phyloP scores from a whole-genome alignment of 2,797 vertebrate species.

The Apogon talboti region DNA sequence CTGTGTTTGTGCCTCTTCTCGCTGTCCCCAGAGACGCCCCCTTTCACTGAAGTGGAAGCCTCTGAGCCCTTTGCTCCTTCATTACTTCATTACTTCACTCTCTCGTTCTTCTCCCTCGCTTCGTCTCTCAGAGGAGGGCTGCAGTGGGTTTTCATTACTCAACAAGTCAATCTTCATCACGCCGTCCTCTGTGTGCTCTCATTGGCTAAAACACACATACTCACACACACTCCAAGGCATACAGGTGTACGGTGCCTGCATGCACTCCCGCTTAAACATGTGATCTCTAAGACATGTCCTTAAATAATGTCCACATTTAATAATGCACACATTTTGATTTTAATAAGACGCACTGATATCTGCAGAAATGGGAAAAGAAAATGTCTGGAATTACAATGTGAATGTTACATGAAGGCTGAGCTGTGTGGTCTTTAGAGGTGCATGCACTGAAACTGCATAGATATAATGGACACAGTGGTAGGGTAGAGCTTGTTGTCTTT shows the following conservation, averaged over 20 bases:
- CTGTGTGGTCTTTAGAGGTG: not conserved
- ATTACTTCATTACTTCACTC: conserved; percentile 69
- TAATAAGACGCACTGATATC: not conserved
- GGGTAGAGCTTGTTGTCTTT: conserved; percentile 24
- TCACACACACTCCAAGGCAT: conserved; percentile 15
- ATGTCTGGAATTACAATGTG: not conserved
- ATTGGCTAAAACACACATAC: conserved; percentile 40
- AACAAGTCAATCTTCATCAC: conserved; percentile 80
- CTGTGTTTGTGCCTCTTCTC: conserved; percentile 26
- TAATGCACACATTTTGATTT: not conserved
- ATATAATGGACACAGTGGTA: conserved; percentile 26
- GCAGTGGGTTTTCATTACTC: conserved; percentile 79
- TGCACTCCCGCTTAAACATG: not conserved
- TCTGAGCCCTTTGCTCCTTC: conserved; percentile 71
- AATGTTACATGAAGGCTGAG: not conserved
- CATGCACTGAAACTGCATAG: not conserved
- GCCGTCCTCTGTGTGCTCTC: conserved; percentile 57
- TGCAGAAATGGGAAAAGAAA: not conserved
- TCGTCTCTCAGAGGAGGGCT: conserved; percentile 66
- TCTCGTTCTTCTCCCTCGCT: conserved; percentile 50
- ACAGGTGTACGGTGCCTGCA: conserved; percentile 36
- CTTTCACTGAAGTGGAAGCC: conserved; percentile 52
- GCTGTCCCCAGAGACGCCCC: conserved; percentile 40
- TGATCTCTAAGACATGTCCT: not conserved
- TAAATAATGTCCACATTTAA: not conserved